Base-by-base conservation (phyloP, 2,113 vertebrate species). In the Pseudopodoces humilis region DNA sequence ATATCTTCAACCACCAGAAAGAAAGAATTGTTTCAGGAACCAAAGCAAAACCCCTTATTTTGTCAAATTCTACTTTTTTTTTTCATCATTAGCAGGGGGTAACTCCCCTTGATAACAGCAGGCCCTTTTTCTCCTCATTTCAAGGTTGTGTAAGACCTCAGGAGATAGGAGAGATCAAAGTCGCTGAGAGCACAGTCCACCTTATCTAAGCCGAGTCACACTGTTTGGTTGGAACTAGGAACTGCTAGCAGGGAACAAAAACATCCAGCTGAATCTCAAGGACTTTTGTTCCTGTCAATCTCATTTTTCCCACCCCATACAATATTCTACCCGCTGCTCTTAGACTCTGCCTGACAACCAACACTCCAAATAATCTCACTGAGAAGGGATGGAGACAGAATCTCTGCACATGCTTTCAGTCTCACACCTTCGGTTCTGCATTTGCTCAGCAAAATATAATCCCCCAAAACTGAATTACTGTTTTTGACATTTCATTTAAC, bases 401-500 rank as follows among this genome's bases (percentile, higher is more conserved):
- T 24, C 15, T 75, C 35, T 88, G 69, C 22, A 27, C 16, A 7
- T 41, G 27, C 10, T 67, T 86, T 63, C 43, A 49, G 17, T 8
- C 33, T 88, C 67, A 39, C 7, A 41, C 5, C 33, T 77, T n/a
- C n/a, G 14, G 11, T 65, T 68, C 47, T 59, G 33, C 33, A 25
- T 35, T 90, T 69, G 47, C 30, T 74, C 27, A 78, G 22, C 12
- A 58, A 94, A 92, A 60, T 28, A n/a, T 20, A 47, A 56, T 63
- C 21, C 14, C 16, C 10, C 21, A 67, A 52, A 92, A 27, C 20
- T 30, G 76, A 97, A 96, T 92, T 70, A 67, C 50, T 79, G 33
- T 9, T 95, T 96, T 60, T 94, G 80, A 90, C 28, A 70, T 83
- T 87, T 92, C 79, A 55, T 75, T 97, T 95, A 86, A 62, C 64